Conservation (phyloP, 2,888 invertebrate genomes). For the Cheilosia urbana region DNA sequence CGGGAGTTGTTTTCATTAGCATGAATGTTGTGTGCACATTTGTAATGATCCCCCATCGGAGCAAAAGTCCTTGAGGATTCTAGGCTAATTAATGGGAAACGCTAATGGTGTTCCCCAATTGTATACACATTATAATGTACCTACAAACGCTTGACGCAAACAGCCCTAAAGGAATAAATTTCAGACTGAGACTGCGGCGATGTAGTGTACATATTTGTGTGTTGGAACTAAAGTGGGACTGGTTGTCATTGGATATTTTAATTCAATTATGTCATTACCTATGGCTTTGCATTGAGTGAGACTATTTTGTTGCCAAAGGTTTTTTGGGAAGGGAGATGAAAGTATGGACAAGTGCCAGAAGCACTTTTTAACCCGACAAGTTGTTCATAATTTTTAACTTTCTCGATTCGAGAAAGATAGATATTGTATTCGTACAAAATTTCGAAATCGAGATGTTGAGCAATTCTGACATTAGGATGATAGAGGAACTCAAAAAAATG, state of each 20-base stretch:
- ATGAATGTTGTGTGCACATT: conserved; percentile 43
- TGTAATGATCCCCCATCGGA: conserved; percentile 32
- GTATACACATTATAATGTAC: not conserved
- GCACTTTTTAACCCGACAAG: too few species aligned
- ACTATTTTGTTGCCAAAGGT: conserved; percentile 33
- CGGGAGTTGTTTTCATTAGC: conserved; percentile 48
- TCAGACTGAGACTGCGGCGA: not conserved
- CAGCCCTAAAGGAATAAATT: conserved; percentile 5
- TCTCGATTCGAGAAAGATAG: too few species aligned
- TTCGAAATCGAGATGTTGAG: too few species aligned
- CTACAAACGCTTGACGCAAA: conserved; percentile 23
- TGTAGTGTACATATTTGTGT: conserved; percentile 19
- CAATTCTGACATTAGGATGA: too few species aligned
- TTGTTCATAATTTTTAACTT: too few species aligned
- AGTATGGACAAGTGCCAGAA: conserved; percentile 4
- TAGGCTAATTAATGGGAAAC: conserved; percentile 57
- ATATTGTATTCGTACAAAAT: too few species aligned
- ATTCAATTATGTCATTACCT: conserved; percentile 41
- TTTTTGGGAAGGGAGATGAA: not conserved
- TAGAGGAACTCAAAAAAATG: too few species aligned
- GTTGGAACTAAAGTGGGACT: conserved; percentile 31
- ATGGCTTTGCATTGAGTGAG: conserved; percentile 23
- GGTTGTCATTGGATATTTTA: conserved; percentile 31
- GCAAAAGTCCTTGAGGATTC: conserved; percentile 62
- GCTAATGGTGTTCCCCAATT: conserved; percentile 48